These are phyloP conservation scores for Paramuricea clavata DNA, from an alignment of 92 coral and sea anemone genomes.

Conservation along the genomic window DNA sequence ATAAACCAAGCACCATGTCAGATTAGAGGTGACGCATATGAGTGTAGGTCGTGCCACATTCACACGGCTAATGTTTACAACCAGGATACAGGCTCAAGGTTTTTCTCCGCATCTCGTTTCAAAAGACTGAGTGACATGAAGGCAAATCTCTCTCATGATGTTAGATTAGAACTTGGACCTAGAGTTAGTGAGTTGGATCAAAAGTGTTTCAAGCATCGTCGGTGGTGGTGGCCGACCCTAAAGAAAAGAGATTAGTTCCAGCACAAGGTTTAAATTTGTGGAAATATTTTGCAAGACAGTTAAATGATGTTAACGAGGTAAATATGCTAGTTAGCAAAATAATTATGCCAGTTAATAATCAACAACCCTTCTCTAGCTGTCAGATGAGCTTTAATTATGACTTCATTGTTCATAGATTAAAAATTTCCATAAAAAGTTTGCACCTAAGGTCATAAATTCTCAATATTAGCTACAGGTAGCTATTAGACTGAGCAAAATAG, in stretches of 20 bases:
- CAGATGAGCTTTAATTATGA: too few species aligned
- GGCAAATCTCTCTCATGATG: not conserved
- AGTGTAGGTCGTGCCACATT: not conserved
- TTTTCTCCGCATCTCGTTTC: slow-evolving; percentile 34
- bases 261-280: slow-evolving; percentile 84
- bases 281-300: slow-evolving; percentile 83
- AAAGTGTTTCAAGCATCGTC: slow-evolving; percentile 76
- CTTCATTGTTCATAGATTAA: too few species aligned
- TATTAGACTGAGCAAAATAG: too few species aligned
- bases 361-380: too few species aligned
- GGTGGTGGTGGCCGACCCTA: slow-evolving; percentile 89
- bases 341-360: too few species aligned
- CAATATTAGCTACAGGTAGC: too few species aligned
- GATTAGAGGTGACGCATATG: not conserved
- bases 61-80: slow-evolving; percentile 16
- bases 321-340: not conserved
- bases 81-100: not conserved
- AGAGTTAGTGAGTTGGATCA: slow-evolving; percentile 22
- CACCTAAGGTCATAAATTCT: too few species aligned
- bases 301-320: slow-evolving; percentile 89
- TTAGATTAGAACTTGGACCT: not conserved
- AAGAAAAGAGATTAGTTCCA: slow-evolving; percentile 70
- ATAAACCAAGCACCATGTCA: not conserved
- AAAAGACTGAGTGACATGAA: slow-evolving; percentile 27
- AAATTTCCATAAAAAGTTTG: too few species aligned